Conservation (phyloP, 2,888 invertebrate species). For the Mayetiola destructor region DNA sequence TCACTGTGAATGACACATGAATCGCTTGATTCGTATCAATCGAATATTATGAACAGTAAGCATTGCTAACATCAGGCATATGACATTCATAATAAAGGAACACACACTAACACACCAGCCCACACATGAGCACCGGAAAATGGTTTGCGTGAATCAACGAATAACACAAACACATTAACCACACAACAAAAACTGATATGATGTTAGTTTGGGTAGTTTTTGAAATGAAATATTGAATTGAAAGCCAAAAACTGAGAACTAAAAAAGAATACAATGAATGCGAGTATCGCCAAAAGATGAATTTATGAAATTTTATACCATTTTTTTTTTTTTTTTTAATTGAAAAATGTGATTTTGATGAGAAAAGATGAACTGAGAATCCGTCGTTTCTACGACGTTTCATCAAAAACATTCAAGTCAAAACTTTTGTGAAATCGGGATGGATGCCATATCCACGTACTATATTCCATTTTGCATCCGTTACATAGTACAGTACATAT, state of each 20-base stretch:
- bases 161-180: neutral
- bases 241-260: neutral
- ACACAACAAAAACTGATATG: neutral
- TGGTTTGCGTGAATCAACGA: neutral
- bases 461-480: no score
- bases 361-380: conserved; percentile 8
- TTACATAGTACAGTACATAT: no score
- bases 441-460: neutral
- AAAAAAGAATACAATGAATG: neutral
- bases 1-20: conserved; percentile 20
- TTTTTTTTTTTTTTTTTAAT: neutral
- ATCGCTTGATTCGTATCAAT: conserved; percentile 19
- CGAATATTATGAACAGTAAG: conserved; percentile 14
- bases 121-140: neutral
- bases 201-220: conserved; percentile 6
- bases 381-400: neutral
- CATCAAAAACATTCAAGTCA: conserved; percentile 5
- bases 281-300: neutral
- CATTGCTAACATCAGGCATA: conserved; percentile 1
- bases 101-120: neutral
- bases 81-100: neutral
- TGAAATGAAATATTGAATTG: neutral
- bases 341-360: neutral
- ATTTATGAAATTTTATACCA: no score
- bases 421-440: neutral